These are phyloP conservation scores for Phthorimaea operculella DNA, from an alignment of 1,140 invertebrate genomes.

Conservation along the genomic window DNA sequence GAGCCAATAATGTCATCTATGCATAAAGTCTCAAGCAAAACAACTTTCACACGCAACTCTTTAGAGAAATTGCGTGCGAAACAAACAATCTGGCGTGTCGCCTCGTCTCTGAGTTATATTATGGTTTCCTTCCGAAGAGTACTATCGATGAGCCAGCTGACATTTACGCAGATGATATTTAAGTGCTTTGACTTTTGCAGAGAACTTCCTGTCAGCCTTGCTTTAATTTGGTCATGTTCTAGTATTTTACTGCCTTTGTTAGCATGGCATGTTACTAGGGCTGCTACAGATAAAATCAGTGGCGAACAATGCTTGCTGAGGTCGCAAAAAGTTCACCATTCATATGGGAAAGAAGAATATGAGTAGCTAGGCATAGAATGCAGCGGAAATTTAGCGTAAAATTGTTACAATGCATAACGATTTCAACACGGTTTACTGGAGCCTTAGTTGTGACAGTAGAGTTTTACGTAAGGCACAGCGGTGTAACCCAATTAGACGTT, in stretches of 20 bases:
- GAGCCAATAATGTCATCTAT: constrained; percentile 1
- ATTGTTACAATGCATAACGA: constrained; percentile 25
- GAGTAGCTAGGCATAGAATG: background rate
- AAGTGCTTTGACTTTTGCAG: too few species aligned
- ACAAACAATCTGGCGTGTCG: constrained; percentile 2
- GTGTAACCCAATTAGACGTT: constrained; percentile 37
- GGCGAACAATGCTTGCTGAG: too few species aligned
- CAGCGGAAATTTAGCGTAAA: constrained; percentile 10
- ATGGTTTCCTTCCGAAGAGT: constrained; percentile 27
- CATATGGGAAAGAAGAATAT: background rate
- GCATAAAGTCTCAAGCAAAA: constrained; percentile 34
- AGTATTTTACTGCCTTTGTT: too few species aligned
- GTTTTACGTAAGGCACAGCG: constrained; percentile 47
- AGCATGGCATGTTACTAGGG: too few species aligned
- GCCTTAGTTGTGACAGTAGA: constrained; percentile 45
- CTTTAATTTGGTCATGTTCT: too few species aligned
- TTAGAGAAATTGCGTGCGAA: constrained; percentile 35
- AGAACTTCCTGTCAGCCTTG: too few species aligned
- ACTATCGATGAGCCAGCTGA: too few species aligned
- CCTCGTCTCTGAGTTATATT: constrained; percentile 11
- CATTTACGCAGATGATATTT: too few species aligned
- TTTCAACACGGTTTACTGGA: constrained; percentile 1
- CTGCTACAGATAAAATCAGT: too few species aligned
- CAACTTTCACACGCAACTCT: constrained; percentile 48
- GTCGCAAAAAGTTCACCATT: background rate